Conservation (phyloP, 2,113 vertebrate species). For the Gavia stellata region DNA sequence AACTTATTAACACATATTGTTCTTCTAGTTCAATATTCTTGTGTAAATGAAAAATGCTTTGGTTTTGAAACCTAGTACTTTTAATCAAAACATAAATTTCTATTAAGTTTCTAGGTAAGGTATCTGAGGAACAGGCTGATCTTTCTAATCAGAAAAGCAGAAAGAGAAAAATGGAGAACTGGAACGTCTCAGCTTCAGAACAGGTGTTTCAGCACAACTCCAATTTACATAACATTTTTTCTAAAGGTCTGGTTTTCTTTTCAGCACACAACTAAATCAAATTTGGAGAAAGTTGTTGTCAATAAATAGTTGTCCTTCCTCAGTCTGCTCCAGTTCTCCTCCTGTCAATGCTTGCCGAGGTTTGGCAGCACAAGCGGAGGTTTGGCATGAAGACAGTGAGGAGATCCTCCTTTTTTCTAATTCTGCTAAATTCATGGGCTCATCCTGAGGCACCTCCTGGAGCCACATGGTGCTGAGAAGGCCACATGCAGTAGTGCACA, state of each 20-base stretch:
- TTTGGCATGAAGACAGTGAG: neutral
- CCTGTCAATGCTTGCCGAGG: neutral
- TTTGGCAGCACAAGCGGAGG: neutral
- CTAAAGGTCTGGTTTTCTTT: neutral
- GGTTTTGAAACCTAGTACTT: neutral
- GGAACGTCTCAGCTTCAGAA: neutral
- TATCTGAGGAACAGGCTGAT: neutral
- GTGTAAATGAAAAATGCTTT: neutral
- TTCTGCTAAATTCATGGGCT: neutral
- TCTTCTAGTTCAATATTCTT: neutral
- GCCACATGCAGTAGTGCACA: neutral
- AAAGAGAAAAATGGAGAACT: neutral
- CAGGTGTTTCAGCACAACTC: neutral
- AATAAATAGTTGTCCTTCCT: neutral
- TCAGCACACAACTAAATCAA: neutral
- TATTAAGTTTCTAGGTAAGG: neutral
- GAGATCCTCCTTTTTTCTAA: neutral
- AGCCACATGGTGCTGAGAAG: neutral
- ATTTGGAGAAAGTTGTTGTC: neutral
- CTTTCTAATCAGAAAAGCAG: neutral
- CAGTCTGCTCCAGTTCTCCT: neutral
- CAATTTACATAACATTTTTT: neutral
- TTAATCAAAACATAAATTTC: neutral
- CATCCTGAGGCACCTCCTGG: neutral
- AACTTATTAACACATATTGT: neutral